Evolutionary conservation across 2,888 invertebrate genomes (phyloP), one percentile per base, ranked within the genome.

Genomic region (Diabrotica balteata): DNA sequence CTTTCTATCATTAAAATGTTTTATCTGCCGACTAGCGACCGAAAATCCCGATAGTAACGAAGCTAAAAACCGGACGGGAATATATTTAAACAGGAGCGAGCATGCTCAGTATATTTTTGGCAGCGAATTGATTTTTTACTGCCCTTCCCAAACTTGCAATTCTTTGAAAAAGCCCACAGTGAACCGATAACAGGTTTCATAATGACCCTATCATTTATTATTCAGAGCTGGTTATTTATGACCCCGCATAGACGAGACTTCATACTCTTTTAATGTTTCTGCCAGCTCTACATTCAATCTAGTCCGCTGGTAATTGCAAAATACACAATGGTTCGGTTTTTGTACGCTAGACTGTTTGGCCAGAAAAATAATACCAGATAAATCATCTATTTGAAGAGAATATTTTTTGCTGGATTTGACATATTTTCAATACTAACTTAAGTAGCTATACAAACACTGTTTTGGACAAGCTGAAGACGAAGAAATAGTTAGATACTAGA

Each of bases 71-170:
- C 73, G 65, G 72, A 72, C 73, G 71, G 68, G 75, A 74, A 76
- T 77, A 75, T 76, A 76, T 78, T 76, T 75, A 75, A 74, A 70
- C 61, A 67, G 66, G 17, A 32, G 68, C 66, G 78, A 70, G 80
- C 80, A 79, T 77, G 79, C 79, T 63, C 79, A 75, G 75, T 75
- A 59, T 59, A 65, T 65, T 72, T 75, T 73, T 71, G 72, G 72
- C 68, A 59, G 73, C 69, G 75, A 79, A 80, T 79, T 79, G 79
- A 79, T 79, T 80, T 80, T 80, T 79, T 78, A 77, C 80, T 77
- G 79, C 79, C 79, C 79, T 78, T 78, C 75, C 79, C 78, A 74
- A 79, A 80, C 79, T 77, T 77, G 79, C 79, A 76, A 80, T 79
- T 78, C 79, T 80, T 80, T 76, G 78, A 77, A 79, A 79, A 80